These are phyloP conservation scores for Fundulus diaphanus DNA, from an alignment of 2,797 vertebrate genomes.

Conservation along the genomic window DNA sequence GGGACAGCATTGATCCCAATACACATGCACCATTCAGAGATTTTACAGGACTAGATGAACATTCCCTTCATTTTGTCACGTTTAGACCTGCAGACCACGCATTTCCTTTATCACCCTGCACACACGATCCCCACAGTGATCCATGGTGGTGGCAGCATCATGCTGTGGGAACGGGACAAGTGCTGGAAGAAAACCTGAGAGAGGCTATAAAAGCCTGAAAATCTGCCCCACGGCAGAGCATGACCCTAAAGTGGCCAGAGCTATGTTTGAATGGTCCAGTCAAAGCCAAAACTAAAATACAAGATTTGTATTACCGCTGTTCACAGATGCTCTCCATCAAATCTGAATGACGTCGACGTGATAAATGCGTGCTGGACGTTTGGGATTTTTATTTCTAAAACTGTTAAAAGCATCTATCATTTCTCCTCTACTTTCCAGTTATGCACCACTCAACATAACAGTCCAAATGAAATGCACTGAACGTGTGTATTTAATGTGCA, in stretches of 20 bases:
- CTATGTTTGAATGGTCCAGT: background rate
- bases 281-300: background rate
- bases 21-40: background rate
- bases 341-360: background rate
- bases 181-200: background rate
- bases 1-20: background rate
- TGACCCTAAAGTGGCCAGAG: background rate
- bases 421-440: background rate
- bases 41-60: too few species aligned
- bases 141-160: background rate
- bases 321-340: background rate
- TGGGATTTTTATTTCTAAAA: background rate
- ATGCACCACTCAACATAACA: background rate
- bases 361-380: background rate
- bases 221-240: background rate
- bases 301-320: background rate
- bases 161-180: background rate
- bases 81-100: background rate
- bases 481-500: background rate
- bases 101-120: background rate
- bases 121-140: background rate
- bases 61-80: background rate
- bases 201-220: background rate
- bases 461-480: background rate
- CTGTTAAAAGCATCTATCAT: background rate